Percentiles rank a stretch among this genome's conserved stretches.
These are phyloP conservation scores for Echinometra lucunter DNA, from an alignment of 53 echinoderm and acorn worm species.

Conservation along the genomic window DNA sequence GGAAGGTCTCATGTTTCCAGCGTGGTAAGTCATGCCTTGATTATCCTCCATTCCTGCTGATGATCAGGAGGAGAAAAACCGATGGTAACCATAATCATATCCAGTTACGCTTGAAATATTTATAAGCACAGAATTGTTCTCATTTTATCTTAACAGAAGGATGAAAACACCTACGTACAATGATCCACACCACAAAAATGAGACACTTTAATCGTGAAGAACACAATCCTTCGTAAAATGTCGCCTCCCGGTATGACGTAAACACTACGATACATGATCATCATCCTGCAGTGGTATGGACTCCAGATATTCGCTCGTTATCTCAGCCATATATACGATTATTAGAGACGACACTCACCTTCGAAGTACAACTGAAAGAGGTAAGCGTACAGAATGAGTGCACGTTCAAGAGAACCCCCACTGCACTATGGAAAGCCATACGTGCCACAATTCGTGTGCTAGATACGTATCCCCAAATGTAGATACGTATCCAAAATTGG, in stretches of 20 bases:
- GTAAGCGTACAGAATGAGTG: not conserved
- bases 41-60: not conserved
- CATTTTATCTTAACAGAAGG: not conserved
- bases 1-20: constrained; percentile 73
- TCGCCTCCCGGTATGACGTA: not conserved
- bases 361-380: not conserved
- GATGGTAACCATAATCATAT: constrained; percentile 24
- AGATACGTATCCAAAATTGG: no score
- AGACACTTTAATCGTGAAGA: not conserved
- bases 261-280: not conserved
- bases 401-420: not conserved
- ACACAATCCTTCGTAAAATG: not conserved
- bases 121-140: not conserved
- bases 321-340: no score
- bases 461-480: no score
- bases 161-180: not conserved
- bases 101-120: not conserved
- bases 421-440: no score
- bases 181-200: not conserved
- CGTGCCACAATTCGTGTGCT: no score
- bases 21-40: not conserved
- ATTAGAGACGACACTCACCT: not conserved
- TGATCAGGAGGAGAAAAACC: no score
- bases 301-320: not conserved
- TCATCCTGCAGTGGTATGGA: not conserved